Base-by-base conservation (phyloP, 2,888 invertebrate genomes). In the Ceraclea dissimilis region DNA sequence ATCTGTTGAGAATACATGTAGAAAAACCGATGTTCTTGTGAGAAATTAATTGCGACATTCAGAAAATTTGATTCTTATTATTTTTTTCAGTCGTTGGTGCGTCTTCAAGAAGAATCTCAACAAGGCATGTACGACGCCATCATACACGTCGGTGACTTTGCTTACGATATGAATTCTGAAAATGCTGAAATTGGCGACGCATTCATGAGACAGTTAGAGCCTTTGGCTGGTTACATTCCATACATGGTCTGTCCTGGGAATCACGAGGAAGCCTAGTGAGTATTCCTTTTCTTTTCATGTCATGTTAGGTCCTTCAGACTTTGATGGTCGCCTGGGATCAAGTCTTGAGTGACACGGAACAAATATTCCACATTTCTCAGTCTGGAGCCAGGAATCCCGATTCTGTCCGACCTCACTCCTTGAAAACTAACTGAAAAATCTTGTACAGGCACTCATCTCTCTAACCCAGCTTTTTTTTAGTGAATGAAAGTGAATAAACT, bases 181-280 rank as follows among this genome's bases (percentile, higher is more conserved):
- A 79, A 93, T 67, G 94, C 86, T 1, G 71, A 74, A 56, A 85
- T 92, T 21, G 97, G 97, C 0, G 94, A 97, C 76, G 82, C 86
- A 69, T 97, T 94, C 72, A 93, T 97, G 94, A 79, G 86, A 2
- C 90, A 93, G 78, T 86, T 97, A 58, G 86, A 96, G 73, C 83
- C 90, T 0, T 80, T 96, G 34, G 94, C 96, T 19, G 91, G 90
- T 19, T 85, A 87, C 69, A 78, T 95, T 62, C 95, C 96, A 0
- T 97, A 97, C 70, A 90, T 92, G 91, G 88, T 90, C 1, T 88
- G 90, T 64, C 86, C 90, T n/a, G 95, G 94, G 51, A 94, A 94
- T 74, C 94, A 94, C 67, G 93, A 94, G 74, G 81, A 86, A 67
- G 80, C 75, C 58, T 92, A 91, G 89, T 90, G 67, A 78, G 85